Conservation (phyloP, 2,797 vertebrate species). For the Synaphobranchus kaupii region DNA sequence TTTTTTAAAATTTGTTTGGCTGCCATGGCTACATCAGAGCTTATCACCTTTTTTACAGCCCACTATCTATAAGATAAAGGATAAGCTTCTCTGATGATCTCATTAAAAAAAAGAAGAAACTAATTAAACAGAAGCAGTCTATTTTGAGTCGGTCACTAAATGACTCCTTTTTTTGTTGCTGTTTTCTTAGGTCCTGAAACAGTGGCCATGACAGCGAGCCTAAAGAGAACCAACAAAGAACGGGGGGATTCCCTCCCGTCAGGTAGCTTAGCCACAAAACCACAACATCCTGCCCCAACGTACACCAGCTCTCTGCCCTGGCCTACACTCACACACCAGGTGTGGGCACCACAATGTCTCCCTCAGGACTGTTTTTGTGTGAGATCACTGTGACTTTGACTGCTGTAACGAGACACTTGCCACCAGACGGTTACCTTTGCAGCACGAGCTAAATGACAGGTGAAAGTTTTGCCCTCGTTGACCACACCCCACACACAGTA, state of each 20-base stretch:
- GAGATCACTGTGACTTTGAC: too few relatives aligned
- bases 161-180: neutral
- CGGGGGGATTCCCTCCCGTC: neutral
- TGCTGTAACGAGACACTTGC: too few relatives aligned
- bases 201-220: neutral
- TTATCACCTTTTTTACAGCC: conserved; percentile 10
- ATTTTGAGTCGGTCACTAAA: neutral
- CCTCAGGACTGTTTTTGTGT: too few relatives aligned
- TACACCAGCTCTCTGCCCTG: neutral
- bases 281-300: neutral
- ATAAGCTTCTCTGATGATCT: conserved; percentile 21
- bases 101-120: neutral
- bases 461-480: neutral
- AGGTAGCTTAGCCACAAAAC: neutral
- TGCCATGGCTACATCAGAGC: conserved; percentile 19
- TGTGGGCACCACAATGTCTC: too few relatives aligned
- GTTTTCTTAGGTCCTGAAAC: neutral
- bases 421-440: too few relatives aligned
- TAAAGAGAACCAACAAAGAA: neutral
- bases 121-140: neutral
- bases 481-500: neutral
- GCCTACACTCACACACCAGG: neutral
- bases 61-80: conserved; percentile 24
- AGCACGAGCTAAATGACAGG: neutral
- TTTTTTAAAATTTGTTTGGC: conserved; percentile 6